phyloP scores from a whole-genome alignment of 2,888 invertebrate genomes.

The Heliconius erato region DNA sequence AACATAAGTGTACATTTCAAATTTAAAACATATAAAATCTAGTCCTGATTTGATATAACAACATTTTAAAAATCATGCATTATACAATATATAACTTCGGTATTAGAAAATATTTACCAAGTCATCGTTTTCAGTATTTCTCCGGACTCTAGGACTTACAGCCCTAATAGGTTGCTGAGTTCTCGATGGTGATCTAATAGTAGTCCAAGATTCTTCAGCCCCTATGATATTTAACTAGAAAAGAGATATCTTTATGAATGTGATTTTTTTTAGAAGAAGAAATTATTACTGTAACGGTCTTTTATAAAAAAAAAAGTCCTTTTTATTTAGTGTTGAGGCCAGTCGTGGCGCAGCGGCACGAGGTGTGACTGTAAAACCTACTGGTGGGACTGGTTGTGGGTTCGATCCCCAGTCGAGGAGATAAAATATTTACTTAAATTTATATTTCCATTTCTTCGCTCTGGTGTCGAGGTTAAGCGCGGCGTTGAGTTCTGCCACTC shows the following conservation, averaged over 20 bases:
- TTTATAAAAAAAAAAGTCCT: too few species aligned
- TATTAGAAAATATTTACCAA: conserved; percentile 65
- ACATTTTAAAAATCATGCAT: neutral
- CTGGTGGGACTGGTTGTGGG: too few species aligned
- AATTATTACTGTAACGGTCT: too few species aligned
- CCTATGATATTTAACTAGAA: conserved; percentile 68
- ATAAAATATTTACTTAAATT: too few species aligned
- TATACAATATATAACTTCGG: neutral
- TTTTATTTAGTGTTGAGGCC: too few species aligned
- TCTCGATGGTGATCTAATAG: conserved; percentile 76
- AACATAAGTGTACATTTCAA: neutral
- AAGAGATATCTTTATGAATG: neutral
- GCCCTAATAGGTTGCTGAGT: conserved; percentile 82
- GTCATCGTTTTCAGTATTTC: conserved; percentile 78
- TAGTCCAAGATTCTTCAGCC: conserved; percentile 77
- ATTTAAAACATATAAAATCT: neutral
- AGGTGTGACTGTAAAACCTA: too few species aligned
- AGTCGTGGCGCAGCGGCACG: too few species aligned
- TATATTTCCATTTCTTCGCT: too few species aligned
- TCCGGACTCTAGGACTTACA: conserved; percentile 81
- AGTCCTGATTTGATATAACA: neutral
- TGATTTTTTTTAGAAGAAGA: neutral
- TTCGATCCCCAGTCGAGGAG: too few species aligned
- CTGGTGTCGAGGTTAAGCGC: too few species aligned
- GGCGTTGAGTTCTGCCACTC: too few species aligned